phyloP scores from a whole-genome alignment of 1,140 invertebrate species.

The Nymphalis io region DNA sequence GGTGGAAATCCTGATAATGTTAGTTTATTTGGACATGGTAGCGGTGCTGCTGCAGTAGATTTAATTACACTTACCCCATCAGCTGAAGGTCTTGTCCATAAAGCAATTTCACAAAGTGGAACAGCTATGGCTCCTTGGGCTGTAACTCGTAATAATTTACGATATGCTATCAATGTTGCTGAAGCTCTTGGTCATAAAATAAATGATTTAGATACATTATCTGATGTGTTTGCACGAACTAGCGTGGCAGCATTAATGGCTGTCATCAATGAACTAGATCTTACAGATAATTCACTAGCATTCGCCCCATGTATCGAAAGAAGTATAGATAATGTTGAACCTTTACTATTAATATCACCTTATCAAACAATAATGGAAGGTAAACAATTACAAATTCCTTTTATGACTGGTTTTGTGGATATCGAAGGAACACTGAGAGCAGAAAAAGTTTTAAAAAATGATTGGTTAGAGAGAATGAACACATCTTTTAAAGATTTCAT shows the following conservation, averaged over 20 bases:
- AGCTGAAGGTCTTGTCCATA: constrained; percentile 74
- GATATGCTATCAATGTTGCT: constrained; percentile 59
- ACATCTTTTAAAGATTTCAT: constrained; percentile 59
- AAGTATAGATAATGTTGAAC: constrained; percentile 46
- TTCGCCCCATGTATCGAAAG: constrained; percentile 71
- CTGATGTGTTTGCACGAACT: constrained; percentile 58
- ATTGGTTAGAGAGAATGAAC: constrained; percentile 66
- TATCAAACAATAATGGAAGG: constrained; percentile 52
- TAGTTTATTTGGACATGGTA: constrained; percentile 95
- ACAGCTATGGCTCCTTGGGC: constrained; percentile 78
- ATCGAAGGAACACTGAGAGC: constrained; percentile 70
- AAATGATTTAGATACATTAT: constrained; percentile 50
- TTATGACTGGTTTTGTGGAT: constrained; percentile 69
- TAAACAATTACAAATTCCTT: constrained; percentile 57
- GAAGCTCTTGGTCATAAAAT: constrained; percentile 62
- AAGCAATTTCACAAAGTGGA: constrained; percentile 80
- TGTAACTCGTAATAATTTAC: constrained; percentile 62
- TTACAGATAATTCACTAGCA: constrained; percentile 63
- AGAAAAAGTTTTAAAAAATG: constrained; percentile 48
- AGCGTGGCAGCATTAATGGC: constrained; percentile 67
- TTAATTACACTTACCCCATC: constrained; percentile 79
- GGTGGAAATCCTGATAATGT: constrained; percentile 94
- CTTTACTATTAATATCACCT: constrained; percentile 62
- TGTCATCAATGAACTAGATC: constrained; percentile 64
- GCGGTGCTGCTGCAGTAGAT: constrained; percentile 96